These are phyloP conservation scores for Rhinopithecus roxellana DNA, from an alignment of 2,113 vertebrate species.

Conservation along the genomic window DNA sequence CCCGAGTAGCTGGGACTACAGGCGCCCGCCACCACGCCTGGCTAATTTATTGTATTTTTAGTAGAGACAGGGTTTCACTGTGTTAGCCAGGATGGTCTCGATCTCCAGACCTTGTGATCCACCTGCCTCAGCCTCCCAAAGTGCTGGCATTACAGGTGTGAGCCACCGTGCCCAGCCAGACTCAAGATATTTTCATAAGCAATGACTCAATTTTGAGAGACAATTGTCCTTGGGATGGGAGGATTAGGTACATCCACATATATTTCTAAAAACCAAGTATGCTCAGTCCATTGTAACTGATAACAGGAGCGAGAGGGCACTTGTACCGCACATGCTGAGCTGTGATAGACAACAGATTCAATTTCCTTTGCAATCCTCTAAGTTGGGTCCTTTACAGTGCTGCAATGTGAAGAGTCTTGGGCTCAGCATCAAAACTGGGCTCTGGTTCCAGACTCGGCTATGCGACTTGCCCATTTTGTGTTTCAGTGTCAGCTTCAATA, in stretches of 20 bases:
- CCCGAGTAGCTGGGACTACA: too few species aligned
- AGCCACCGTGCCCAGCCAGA: too few species aligned
- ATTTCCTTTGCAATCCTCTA: neutral
- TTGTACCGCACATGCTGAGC: accelerated
- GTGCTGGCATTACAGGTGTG: too few species aligned
- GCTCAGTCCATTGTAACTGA: neutral
- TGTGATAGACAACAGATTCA: neutral
- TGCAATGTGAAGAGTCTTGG: neutral
- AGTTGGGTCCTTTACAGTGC: neutral
- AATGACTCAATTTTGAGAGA: slow-evolving; percentile 46
- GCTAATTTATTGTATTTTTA: too few species aligned
- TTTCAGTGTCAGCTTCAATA: slow-evolving; percentile 1
- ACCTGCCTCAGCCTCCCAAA: too few species aligned
- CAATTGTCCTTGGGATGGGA: slow-evolving; percentile 31
- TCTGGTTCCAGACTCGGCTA: neutral
- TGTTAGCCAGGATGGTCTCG: too few species aligned
- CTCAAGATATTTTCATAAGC: slow-evolving; percentile 42
- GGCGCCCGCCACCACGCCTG: accelerated
- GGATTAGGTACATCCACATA: neutral
- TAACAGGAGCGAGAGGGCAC: neutral
- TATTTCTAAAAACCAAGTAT: slow-evolving; percentile 27
- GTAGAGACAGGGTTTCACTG: too few species aligned
- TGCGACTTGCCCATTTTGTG: neutral
- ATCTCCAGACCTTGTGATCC: too few species aligned
- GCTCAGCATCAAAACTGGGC: neutral